Evolutionary conservation across 2,113 vertebrate species (phyloP).

Genomic region (Carassius carassius): DNA sequence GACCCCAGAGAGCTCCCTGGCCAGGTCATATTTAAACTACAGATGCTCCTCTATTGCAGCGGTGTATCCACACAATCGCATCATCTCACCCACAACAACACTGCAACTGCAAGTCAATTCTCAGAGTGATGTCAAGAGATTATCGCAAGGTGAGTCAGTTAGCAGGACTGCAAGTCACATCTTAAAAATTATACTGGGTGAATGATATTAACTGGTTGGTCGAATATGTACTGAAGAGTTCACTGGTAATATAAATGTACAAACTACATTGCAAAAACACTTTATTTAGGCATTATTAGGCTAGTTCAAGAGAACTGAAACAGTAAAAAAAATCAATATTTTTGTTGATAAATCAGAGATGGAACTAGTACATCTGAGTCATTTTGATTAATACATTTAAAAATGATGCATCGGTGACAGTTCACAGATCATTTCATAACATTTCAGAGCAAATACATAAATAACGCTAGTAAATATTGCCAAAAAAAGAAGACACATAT

Average conservation of each 20-base stretch:
- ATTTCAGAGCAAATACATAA: background rate
- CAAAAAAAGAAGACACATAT: background rate
- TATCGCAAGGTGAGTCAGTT: background rate
- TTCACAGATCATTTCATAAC: background rate
- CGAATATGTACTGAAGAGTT: background rate
- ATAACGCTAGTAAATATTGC: background rate
- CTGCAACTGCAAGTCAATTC: background rate
- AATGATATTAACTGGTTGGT: background rate
- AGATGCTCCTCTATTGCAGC: constrained; percentile 36
- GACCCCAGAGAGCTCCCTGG: background rate
- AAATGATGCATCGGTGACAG: background rate
- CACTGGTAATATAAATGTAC: background rate
- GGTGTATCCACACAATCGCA: constrained; percentile 26
- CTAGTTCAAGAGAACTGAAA: background rate
- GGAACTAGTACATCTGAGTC: too few species aligned
- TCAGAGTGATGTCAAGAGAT: background rate
- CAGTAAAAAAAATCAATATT: background rate
- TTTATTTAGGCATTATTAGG: background rate
- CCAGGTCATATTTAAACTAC: constrained; percentile 35
- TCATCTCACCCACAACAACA: background rate
- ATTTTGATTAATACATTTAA: background rate
- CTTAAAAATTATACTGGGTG: background rate
- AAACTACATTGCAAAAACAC: background rate
- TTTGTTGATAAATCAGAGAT: background rate
- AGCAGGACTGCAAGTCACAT: background rate